phyloP scores from a whole-genome alignment of 2,888 invertebrate genomes.

The Schizotus pectinicornis region DNA sequence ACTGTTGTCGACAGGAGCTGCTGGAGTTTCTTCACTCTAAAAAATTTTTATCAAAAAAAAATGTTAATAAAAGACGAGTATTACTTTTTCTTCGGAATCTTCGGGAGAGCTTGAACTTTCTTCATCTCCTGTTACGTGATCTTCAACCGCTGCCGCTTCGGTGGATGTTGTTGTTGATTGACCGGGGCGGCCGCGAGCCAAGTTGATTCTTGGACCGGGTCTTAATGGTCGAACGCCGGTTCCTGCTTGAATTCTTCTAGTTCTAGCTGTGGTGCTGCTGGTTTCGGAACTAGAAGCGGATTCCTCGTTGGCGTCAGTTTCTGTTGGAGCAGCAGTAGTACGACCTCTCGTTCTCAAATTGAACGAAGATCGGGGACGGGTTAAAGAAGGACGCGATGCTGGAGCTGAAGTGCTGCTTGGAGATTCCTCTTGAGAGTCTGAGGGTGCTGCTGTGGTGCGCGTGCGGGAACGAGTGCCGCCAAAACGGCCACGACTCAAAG shows the following conservation, averaged over 20 bases:
- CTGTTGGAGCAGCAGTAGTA: constrained; percentile 50
- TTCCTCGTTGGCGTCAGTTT: constrained; percentile 40
- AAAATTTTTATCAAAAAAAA: constrained; percentile 11
- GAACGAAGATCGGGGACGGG: constrained; percentile 61
- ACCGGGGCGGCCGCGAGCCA: constrained; percentile 62
- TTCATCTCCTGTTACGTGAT: constrained; percentile 54
- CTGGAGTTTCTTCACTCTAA: constrained; percentile 44
- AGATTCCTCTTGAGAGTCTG: constrained; percentile 57
- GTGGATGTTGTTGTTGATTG: constrained; percentile 57
- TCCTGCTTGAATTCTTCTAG: constrained; percentile 53
- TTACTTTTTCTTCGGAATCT: constrained; percentile 50
- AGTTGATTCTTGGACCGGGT: constrained; percentile 70
- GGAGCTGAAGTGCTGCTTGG: constrained; percentile 48
- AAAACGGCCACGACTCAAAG: constrained; percentile 48
- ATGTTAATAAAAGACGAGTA: neutral
- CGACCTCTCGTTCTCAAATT: constrained; percentile 50
- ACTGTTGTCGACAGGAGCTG: constrained; percentile 50
- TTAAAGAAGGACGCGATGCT: constrained; percentile 50
- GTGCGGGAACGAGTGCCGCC: constrained; percentile 49
- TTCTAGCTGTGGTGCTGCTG: constrained; percentile 46
- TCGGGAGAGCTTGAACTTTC: constrained; percentile 26
- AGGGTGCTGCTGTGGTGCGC: constrained; percentile 56
- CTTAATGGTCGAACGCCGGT: constrained; percentile 64
- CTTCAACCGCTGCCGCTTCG: constrained; percentile 58
- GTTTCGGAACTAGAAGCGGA: constrained; percentile 15